Conservation (phyloP, 2,113 vertebrate species). For the Lucifuga dentata region DNA sequence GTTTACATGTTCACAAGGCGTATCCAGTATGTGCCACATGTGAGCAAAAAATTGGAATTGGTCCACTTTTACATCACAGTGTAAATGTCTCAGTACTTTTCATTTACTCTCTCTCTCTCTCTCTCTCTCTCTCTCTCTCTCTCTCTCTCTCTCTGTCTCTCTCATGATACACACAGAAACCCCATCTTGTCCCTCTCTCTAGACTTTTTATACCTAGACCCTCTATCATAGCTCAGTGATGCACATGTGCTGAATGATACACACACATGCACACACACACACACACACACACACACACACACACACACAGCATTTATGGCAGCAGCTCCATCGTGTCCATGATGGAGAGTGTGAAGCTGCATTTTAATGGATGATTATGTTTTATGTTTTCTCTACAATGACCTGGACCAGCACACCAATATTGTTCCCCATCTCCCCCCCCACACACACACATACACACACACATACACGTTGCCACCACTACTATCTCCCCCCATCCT, state of each 20-base stretch:
- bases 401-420: slow-evolving; percentile 68
- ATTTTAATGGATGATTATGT: slow-evolving; percentile 84
- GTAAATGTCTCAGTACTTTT: too few relatives aligned
- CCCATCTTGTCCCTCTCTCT: slow-evolving; percentile 14
- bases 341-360: slow-evolving; percentile 83
- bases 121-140: too few relatives aligned
- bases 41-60: too few relatives aligned
- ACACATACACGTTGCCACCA: slow-evolving; percentile 17
- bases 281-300: slow-evolving; percentile 25
- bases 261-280: slow-evolving; percentile 31
- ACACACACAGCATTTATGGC: slow-evolving; percentile 66
- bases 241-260: slow-evolving; percentile 12
- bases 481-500: slow-evolving; percentile 36
- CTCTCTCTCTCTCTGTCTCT: too few relatives aligned
- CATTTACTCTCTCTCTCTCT: too few relatives aligned
- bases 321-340: slow-evolving; percentile 57
- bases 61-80: too few relatives aligned
- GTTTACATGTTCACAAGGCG: too few relatives aligned
- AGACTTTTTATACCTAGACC: slow-evolving; percentile 39
- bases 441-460: slow-evolving; percentile 16
- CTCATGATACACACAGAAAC: slow-evolving; percentile 30
- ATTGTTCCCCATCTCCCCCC: slow-evolving; percentile 62
- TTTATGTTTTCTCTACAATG: slow-evolving; percentile 80
- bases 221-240: slow-evolving; percentile 50
- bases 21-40: too few relatives aligned